Evolutionary conservation across 2,888 invertebrate species (phyloP).

Genomic region (Lithophane leautieri): DNA sequence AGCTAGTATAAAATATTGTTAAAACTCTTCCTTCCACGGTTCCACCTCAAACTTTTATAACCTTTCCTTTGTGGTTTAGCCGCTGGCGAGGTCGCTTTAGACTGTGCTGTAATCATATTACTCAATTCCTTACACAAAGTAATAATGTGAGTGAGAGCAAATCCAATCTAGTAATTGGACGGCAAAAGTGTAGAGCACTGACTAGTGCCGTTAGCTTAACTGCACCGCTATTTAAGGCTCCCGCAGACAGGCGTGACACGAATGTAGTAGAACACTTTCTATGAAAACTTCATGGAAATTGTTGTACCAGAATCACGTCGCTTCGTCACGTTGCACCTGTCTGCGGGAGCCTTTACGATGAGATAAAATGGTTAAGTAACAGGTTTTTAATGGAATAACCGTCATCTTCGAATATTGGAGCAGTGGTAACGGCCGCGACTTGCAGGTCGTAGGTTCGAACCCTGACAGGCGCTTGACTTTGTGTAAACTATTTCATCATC

Average conservation of each 20-base stretch:
- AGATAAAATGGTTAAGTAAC: constrained; percentile 8
- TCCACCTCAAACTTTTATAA: background rate
- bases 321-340: too few relatives aligned
- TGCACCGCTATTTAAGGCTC: background rate
- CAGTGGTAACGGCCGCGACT: too few relatives aligned
- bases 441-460: too few relatives aligned
- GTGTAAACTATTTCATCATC: too few relatives aligned
- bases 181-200: constrained; percentile 10
- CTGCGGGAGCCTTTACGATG: background rate
- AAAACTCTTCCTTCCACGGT: background rate
- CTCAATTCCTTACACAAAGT: constrained; percentile 8
- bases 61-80: constrained; percentile 1
- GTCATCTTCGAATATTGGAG: too few relatives aligned
- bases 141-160: constrained; percentile 23
- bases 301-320: too few relatives aligned
- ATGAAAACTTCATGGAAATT: too few relatives aligned
- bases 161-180: constrained; percentile 38
- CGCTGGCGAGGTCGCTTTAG: background rate
- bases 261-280: too few relatives aligned
- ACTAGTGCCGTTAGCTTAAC: constrained; percentile 16
- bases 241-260: too few relatives aligned
- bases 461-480: too few relatives aligned
- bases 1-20: background rate
- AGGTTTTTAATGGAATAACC: background rate
- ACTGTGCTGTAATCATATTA: background rate